A percentile compares a stretch with the other conserved stretches of the same genome.
Conservation (phyloP, 2,888 invertebrate genomes). For the Sphecodes monilicornis region DNA sequence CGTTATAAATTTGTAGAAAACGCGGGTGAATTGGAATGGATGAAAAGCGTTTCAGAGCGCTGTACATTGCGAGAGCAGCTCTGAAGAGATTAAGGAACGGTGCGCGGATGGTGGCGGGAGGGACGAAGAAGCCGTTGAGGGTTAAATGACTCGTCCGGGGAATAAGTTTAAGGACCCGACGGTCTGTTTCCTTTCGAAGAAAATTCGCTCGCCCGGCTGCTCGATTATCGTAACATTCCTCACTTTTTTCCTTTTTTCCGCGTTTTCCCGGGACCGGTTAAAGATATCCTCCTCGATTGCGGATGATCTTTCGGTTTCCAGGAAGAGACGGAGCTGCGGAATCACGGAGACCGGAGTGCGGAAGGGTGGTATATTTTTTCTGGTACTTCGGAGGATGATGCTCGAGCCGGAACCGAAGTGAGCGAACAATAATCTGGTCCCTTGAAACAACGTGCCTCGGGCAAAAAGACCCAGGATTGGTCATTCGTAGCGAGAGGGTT, state of each 20-base stretch:
- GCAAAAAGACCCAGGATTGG: not conserved
- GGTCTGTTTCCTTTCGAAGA: conserved; percentile 25
- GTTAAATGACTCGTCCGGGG: conserved; percentile 39
- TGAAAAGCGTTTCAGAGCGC: conserved; percentile 50
- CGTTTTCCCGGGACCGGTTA: not conserved
- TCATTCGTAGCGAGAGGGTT: not conserved
- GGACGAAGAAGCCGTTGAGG: conserved; percentile 22
- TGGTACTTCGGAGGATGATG: not conserved
- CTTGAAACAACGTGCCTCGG: not conserved
- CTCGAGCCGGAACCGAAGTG: not conserved
- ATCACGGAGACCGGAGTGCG: not conserved
- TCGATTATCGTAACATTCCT: conserved; percentile 45
- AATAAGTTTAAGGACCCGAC: conserved; percentile 41
- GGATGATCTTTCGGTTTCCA: not conserved
- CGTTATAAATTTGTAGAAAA: conserved; percentile 58
- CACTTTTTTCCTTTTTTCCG: not conserved
- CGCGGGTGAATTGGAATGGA: conserved; percentile 49
- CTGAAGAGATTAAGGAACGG: conserved; percentile 40
- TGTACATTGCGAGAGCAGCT: conserved; percentile 30
- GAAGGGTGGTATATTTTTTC: not conserved
- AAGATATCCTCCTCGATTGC: conserved; percentile 44
- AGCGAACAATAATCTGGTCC: not conserved
- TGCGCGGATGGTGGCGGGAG: not conserved
- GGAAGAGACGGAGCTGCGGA: not conserved
- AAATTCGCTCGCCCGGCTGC: conserved; percentile 21